A percentile compares a stretch with the other conserved stretches of the same genome.
Conservation (phyloP, 2,888 invertebrate species). For the Megastigmus dorsalis region DNA sequence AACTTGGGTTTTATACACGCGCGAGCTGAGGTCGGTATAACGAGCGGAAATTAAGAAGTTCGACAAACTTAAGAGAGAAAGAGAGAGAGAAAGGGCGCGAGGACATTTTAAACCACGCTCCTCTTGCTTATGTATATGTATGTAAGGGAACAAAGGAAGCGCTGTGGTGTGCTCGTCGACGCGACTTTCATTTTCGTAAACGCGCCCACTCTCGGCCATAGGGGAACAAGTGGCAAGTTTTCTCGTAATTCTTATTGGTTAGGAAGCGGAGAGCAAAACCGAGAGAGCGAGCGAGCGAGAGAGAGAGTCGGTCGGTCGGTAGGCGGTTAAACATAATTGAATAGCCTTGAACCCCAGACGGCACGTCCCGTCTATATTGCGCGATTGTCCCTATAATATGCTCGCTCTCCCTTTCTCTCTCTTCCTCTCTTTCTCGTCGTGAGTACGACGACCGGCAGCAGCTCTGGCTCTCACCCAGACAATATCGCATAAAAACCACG, state of each 20-base stretch:
- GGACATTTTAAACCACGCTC: too few relatives aligned
- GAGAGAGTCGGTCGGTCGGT: not conserved
- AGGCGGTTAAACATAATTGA: conserved; percentile 60
- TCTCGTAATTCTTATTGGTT: conserved; percentile 54
- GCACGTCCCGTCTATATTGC: conserved; percentile 59
- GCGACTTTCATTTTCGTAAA: conserved; percentile 22
- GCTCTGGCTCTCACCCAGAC: not conserved
- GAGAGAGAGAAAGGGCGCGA: not conserved
- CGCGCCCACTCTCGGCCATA: not conserved
- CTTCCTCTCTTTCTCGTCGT: conserved; percentile 27
- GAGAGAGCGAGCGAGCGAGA: conserved; percentile 5
- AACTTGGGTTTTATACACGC: too few relatives aligned
- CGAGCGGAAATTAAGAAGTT: conserved; percentile 32
- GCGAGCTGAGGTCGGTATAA: not conserved
- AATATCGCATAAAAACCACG: conserved; percentile 3
- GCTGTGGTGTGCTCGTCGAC: not conserved
- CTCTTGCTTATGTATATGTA: too few relatives aligned
- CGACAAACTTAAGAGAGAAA: conserved; percentile 3
- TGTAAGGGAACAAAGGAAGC: not conserved
- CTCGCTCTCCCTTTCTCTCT: conserved; percentile 25
- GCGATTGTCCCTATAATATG: conserved; percentile 54
- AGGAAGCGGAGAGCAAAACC: conserved; percentile 33
- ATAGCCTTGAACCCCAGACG: conserved; percentile 57
- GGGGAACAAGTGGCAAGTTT: conserved; percentile 42
- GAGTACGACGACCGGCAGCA: conserved; percentile 11